Percentiles rank a stretch among this genome's conserved stretches.
These are phyloP conservation scores for Mesoclemmys tuberculata DNA, from an alignment of 2,113 vertebrate species.

Conservation along the genomic window DNA sequence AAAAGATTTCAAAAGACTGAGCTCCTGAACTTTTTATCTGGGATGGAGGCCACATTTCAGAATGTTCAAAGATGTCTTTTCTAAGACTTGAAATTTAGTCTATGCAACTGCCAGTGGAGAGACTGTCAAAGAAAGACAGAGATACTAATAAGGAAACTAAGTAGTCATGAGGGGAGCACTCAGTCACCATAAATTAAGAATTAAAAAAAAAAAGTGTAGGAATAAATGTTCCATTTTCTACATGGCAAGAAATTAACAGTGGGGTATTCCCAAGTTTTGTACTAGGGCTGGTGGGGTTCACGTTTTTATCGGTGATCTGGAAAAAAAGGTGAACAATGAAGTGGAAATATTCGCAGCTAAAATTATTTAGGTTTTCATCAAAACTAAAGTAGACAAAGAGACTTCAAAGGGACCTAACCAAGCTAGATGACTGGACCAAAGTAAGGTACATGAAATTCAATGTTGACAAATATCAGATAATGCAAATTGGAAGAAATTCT, in stretches of 20 bases:
- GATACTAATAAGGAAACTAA: constrained; percentile 2
- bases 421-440: not conserved
- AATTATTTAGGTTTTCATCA: constrained; percentile 11
- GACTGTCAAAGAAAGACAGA: constrained; percentile 4
- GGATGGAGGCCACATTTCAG: not conserved
- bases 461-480: not conserved
- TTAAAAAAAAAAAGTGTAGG: not conserved
- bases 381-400: not conserved
- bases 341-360: not conserved
- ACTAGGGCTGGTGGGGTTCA: not conserved
- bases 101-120: not conserved
- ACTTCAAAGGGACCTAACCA: not conserved
- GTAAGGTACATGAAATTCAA: not conserved
- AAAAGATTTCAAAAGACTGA: not conserved
- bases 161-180: not conserved
- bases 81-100: not conserved
- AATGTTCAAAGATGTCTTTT: not conserved
- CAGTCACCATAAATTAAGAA: not conserved
- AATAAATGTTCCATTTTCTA: not conserved
- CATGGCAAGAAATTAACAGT: not conserved
- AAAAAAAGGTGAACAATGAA: not conserved
- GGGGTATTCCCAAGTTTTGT: not conserved
- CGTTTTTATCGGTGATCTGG: not conserved
- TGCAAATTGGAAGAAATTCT: not conserved
- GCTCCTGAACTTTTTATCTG: not conserved